Base-by-base conservation (phyloP, 2,888 invertebrate genomes). In the Trachelus stipa region DNA sequence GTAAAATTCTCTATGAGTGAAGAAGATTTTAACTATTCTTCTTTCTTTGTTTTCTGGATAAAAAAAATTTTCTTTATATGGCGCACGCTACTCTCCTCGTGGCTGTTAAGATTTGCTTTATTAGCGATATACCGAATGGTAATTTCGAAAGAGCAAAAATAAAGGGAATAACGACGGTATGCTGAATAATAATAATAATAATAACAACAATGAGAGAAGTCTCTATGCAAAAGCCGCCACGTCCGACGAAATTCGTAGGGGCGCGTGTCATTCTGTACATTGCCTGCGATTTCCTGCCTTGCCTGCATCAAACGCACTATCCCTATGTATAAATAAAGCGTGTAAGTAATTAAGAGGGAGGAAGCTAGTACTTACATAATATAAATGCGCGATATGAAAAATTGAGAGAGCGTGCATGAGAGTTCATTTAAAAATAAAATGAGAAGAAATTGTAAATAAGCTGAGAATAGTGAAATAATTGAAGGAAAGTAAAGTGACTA, bases 381-480 rank as follows among this genome's bases (percentile, higher is more conserved):
- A 79, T 82, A 73, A 79, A 83, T 74, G 73, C 79, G 76, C 77
- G 79, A 68, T 69, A 74, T 77, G 76, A 69, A 35, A 77, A 40
- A 69, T 23, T 56, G 76, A 79, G 69, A 30, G 75, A n/a, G 56
- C 23, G 23, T 56, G 56, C 23, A 56, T 56, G 56, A 15, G 56
- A 74, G 34, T 34, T 31, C 15, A 30, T 34, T 31, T 15, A 30
- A 34, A 37, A 33, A 69, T 30, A 34, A 23, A 12, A 74, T 15
- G 23, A 74, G 76, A 73, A 83, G 83, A 80, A 75, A 75, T 68
- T 82, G 81, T 83, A 83, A 79, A 82, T 81, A 83, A 75, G 85
- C 85, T 87, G 87, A 88, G 86, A 88, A 86, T 89, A 90, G 87
- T 83, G 81, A 84, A 86, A 80, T 83, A 86, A 23, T 84, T 81